A percentile compares a stretch with the other conserved stretches of the same genome.
Conservation (phyloP, 2,113 vertebrate species). For the Polyodon spathula region DNA sequence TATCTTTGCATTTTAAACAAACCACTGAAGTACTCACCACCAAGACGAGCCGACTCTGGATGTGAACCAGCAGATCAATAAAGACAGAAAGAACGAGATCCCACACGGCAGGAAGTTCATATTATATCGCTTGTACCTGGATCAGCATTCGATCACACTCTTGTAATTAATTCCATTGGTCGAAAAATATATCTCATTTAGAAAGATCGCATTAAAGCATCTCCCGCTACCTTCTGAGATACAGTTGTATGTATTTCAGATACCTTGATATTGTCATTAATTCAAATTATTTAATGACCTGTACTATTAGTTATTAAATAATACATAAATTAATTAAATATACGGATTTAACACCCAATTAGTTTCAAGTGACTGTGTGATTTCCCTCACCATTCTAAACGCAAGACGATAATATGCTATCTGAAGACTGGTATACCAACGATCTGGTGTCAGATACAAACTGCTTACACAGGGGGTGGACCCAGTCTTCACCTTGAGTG, state of each 20-base stretch:
- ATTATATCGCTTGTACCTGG: constrained; percentile 47
- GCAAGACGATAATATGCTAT: constrained; percentile 23
- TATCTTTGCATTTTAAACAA: constrained; percentile 23
- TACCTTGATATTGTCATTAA: too few relatives aligned
- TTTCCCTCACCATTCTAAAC: not conserved
- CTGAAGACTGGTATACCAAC: constrained; percentile 25
- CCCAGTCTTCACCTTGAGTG: constrained; percentile 41
- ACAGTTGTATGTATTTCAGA: too few relatives aligned
- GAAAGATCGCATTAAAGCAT: too few relatives aligned
- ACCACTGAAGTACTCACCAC: constrained; percentile 83
- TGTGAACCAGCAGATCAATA: constrained; percentile 67
- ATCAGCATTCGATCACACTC: constrained; percentile 37
- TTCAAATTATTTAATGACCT: too few relatives aligned
- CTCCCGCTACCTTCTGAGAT: too few relatives aligned
- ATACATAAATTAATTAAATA: too few relatives aligned
- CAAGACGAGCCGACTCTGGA: constrained; percentile 80
- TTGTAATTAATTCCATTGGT: constrained; percentile 34
- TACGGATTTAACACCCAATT: too few relatives aligned
- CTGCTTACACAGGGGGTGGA: constrained; percentile 47
- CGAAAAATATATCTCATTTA: not conserved
- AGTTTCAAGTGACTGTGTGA: too few relatives aligned
- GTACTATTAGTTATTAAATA: too few relatives aligned
- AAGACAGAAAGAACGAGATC: constrained; percentile 71
- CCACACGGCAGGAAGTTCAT: constrained; percentile 80
- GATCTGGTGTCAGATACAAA: constrained; percentile 52